A percentile compares a stretch with the other conserved stretches of the same genome.
phyloP scores from a whole-genome alignment of 1,140 invertebrate genomes.

The Drosophila kurseongensis region DNA sequence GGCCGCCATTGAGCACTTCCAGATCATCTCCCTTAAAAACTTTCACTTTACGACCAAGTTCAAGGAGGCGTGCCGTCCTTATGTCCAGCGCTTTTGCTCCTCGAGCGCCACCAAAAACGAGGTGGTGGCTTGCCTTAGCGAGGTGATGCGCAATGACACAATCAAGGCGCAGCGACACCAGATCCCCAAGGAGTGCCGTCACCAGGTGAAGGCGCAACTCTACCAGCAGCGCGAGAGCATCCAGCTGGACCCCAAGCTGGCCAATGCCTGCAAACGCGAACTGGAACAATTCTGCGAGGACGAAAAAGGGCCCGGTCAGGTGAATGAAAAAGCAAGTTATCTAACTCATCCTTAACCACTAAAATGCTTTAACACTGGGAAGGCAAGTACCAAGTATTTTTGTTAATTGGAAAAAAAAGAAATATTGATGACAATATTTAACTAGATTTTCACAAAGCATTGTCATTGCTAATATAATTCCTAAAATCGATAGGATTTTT shows the following conservation, averaged over 20 bases:
- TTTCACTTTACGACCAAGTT: slow-evolving; percentile 98
- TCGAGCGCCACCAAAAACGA: slow-evolving; percentile 92
- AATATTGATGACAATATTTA: no score
- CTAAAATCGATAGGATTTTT: no score
- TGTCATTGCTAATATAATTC: no score
- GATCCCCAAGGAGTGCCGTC: slow-evolving; percentile 93
- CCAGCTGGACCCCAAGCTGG: slow-evolving; percentile 92
- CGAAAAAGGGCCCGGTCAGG: slow-evolving; percentile 91
- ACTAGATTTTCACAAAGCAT: no score
- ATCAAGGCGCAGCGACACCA: slow-evolving; percentile 90
- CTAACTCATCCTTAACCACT: slow-evolving; percentile 49
- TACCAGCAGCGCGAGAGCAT: slow-evolving; percentile 95
- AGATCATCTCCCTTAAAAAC: slow-evolving; percentile 96
- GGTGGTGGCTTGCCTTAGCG: slow-evolving; percentile 96
- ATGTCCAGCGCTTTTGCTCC: slow-evolving; percentile 93
- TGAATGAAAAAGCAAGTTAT: slow-evolving; percentile 85
- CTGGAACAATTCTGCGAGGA: slow-evolving; percentile 90
- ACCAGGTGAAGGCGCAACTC: slow-evolving; percentile 94
- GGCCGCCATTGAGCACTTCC: slow-evolving; percentile 97
- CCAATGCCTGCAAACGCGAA: slow-evolving; percentile 90
- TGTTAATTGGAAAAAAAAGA: no score
- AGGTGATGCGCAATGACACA: slow-evolving; percentile 94
- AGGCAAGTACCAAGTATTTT: no score
- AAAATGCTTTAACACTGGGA: slow-evolving; percentile 3
- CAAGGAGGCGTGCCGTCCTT: slow-evolving; percentile 95